Evolutionary conservation across 2,888 invertebrate species (phyloP).

Genomic region (Amblyjoppa fuscipennis): DNA sequence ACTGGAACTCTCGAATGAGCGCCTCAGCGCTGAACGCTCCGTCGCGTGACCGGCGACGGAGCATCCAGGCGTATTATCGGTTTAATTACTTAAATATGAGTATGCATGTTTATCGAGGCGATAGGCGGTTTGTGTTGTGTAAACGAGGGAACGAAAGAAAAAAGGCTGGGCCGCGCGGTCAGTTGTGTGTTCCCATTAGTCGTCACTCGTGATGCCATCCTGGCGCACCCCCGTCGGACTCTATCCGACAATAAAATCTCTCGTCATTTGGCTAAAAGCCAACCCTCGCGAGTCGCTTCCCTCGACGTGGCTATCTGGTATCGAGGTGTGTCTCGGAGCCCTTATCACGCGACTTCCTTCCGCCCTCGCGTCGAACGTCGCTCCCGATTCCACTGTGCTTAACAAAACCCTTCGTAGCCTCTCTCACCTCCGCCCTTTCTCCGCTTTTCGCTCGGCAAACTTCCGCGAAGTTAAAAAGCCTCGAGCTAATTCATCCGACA

Average conservation of each 20-base stretch:
- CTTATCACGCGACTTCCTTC: conserved; percentile 80
- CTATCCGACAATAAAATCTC: conserved; percentile 82
- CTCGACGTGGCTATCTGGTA: conserved; percentile 76
- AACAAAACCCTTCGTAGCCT: neutral
- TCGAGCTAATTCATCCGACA: neutral
- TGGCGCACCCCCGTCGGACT: conserved; percentile 80
- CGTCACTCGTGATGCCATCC: conserved; percentile 66
- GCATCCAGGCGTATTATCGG: conserved; percentile 6
- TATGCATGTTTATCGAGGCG: neutral
- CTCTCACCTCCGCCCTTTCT: neutral
- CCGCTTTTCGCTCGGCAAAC: neutral
- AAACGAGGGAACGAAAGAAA: conserved; percentile 3
- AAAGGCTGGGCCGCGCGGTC: conserved; percentile 75
- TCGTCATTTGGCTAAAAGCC: conserved; percentile 84
- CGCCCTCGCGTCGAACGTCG: conserved; percentile 37
- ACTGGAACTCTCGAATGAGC: no score
- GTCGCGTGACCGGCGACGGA: neutral
- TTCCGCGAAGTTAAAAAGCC: conserved; percentile 21
- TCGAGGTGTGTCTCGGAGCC: conserved; percentile 80
- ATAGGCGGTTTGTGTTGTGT: conserved; percentile 12
- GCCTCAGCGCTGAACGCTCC: no score
- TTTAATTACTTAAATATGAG: conserved; percentile 52
- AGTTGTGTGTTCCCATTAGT: conserved; percentile 76
- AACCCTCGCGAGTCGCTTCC: conserved; percentile 67
- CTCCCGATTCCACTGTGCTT: conserved; percentile 30